These are phyloP conservation scores for Onychomys torridus DNA, from an alignment of 2,797 vertebrate genomes.

Conservation along the genomic window DNA sequence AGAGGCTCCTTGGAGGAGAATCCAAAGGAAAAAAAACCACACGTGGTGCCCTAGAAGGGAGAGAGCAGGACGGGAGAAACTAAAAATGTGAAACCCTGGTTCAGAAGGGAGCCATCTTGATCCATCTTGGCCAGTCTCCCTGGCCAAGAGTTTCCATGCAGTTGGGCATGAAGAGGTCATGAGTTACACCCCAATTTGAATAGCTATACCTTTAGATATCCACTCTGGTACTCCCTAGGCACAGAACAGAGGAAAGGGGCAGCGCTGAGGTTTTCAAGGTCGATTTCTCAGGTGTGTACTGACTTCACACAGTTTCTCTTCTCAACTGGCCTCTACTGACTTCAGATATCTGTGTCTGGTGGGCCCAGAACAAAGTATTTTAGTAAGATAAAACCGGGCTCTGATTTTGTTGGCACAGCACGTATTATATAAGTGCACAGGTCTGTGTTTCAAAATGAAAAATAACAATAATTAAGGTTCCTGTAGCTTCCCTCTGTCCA, in stretches of 20 bases:
- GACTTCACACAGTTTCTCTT: background rate
- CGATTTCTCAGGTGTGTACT: background rate
- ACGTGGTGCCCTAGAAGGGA: fast-evolving
- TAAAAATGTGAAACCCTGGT: fast-evolving
- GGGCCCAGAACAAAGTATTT: background rate
- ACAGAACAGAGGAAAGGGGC: no score
- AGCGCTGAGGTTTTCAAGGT: background rate
- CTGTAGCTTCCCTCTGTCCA: slow-evolving; percentile 68
- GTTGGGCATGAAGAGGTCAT: background rate
- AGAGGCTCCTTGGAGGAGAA: background rate
- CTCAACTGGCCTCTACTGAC: background rate
- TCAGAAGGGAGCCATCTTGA: background rate
- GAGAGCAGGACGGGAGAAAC: background rate
- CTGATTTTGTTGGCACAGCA: background rate
- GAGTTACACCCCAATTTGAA: background rate
- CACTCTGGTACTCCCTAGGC: background rate
- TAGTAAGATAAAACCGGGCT: background rate
- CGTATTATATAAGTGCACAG: slow-evolving; percentile 71
- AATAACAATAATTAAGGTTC: slow-evolving; percentile 67
- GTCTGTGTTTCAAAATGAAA: slow-evolving; percentile 76
- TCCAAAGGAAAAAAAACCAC: background rate
- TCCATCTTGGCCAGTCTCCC: background rate
- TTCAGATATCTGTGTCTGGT: background rate
- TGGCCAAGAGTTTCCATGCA: background rate
- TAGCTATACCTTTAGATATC: background rate